phyloP scores from a whole-genome alignment of 2,888 invertebrate species.

The Eupithecia subfuscata region DNA sequence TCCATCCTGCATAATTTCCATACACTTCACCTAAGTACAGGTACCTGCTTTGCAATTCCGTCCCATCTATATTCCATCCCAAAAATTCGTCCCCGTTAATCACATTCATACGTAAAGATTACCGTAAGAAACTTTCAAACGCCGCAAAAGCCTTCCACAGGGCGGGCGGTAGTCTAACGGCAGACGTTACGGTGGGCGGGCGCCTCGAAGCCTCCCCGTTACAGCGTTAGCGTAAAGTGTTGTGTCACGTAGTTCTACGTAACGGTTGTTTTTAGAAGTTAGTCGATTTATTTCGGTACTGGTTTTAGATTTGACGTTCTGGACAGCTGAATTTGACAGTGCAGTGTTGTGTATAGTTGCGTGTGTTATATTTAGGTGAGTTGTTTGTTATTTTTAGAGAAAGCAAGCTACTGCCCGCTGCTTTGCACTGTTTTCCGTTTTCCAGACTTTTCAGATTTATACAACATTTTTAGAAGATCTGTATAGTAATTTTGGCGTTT shows the following conservation, averaged over 20 bases:
- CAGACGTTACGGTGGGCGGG: conserved; percentile 63
- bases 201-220: conserved; percentile 54
- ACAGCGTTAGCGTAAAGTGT: conserved; percentile 45
- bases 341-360: conserved; percentile 42
- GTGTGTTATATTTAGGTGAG: conserved; percentile 34
- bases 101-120: conserved; percentile 35
- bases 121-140: conserved; percentile 39
- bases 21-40: conserved; percentile 2
- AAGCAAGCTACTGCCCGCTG: background rate
- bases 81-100: conserved; percentile 20
- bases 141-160: conserved; percentile 43
- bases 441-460: background rate
- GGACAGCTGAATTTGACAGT: conserved; percentile 57
- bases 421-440: background rate
- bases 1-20: conserved; percentile 3
- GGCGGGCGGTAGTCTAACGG: conserved; percentile 72
- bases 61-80: background rate
- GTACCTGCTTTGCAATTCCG: background rate
- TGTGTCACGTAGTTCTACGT: conserved; percentile 41
- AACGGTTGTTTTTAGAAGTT: conserved; percentile 19
- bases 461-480: background rate
- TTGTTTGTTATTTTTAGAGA: conserved; percentile 11
- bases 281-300: conserved; percentile 23
- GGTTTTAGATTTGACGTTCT: conserved; percentile 35
- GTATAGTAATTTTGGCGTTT: background rate